These are phyloP conservation scores for Argyra leucocephala DNA, from an alignment of 2,888 invertebrate genomes.

Conservation along the genomic window DNA sequence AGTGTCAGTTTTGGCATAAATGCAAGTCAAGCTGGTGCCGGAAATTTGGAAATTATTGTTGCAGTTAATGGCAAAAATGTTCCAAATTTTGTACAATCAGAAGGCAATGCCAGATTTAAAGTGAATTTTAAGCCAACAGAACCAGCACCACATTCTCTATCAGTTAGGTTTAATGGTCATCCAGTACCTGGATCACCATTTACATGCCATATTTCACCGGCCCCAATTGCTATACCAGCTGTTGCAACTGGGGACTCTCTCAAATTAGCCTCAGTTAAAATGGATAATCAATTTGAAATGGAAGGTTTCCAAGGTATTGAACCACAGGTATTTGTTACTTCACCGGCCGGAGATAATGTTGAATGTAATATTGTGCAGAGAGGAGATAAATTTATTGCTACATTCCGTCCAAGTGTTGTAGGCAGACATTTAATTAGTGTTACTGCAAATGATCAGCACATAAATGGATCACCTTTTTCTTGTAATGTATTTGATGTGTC, in stretches of 20 bases:
- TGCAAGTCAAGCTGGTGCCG: conserved; percentile 77
- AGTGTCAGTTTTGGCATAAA: conserved; percentile 90
- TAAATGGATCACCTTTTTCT: conserved; percentile 84
- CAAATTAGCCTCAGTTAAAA: conserved; percentile 41
- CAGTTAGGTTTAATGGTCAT: conserved; percentile 72
- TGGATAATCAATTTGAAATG: conserved; percentile 50
- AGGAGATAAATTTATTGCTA: conserved; percentile 63
- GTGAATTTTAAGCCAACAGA: conserved; percentile 94
- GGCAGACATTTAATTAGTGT: conserved; percentile 79
- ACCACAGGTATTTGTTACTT: conserved; percentile 63
- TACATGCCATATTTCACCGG: conserved; percentile 65
- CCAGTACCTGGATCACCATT: conserved; percentile 88
- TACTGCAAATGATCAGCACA: conserved; percentile 70
- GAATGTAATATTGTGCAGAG: conserved; percentile 59
- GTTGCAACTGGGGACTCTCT: conserved; percentile 41
- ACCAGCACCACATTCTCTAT: conserved; percentile 80
- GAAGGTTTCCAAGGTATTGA: conserved; percentile 52
- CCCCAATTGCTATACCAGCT: conserved; percentile 50
- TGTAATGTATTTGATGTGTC: conserved; percentile 91
- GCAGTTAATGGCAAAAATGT: conserved; percentile 94
- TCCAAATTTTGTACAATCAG: conserved; percentile 94
- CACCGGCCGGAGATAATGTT: conserved; percentile 74
- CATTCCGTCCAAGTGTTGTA: conserved; percentile 77
- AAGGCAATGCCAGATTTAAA: conserved; percentile 91
- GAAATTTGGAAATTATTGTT: conserved; percentile 94